phyloP scores from a whole-genome alignment of 2,888 invertebrate species.

The Sepioteuthis lessoniana region DNA sequence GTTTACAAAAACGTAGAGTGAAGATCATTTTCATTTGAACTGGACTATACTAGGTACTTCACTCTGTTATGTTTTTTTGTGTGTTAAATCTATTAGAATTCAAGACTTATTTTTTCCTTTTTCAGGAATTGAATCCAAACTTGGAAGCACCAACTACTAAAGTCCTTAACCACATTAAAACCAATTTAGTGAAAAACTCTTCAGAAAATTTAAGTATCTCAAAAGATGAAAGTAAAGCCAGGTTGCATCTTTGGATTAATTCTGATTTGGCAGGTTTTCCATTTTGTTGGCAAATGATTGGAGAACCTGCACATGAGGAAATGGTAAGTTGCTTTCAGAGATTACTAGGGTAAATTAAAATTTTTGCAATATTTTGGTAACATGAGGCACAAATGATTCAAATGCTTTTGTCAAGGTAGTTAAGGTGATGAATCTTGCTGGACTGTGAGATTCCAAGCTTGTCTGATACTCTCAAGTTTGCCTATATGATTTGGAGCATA shows the following conservation, averaged over 20 bases:
- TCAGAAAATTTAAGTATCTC: constrained; percentile 38
- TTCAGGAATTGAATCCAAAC: constrained; percentile 68
- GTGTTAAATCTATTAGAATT: background rate
- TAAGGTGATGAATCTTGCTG: too few relatives aligned
- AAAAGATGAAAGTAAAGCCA: background rate
- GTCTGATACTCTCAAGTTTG: too few relatives aligned
- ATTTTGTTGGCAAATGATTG: constrained; percentile 67
- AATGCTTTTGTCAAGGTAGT: too few relatives aligned
- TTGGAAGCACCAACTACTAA: constrained; percentile 67
- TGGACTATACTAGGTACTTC: too few relatives aligned
- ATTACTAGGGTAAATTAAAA: too few relatives aligned
- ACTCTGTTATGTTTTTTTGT: too few relatives aligned
- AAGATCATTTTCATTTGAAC: too few relatives aligned
- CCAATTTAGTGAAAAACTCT: constrained; percentile 57
- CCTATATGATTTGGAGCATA: too few relatives aligned
- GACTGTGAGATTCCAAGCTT: too few relatives aligned
- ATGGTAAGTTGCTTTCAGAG: constrained; percentile 58
- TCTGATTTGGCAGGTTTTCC: constrained; percentile 69
- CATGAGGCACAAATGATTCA: too few relatives aligned
- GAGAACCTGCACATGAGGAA: constrained; percentile 57
- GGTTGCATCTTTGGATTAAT: constrained; percentile 57
- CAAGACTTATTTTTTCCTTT: background rate
- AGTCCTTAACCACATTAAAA: constrained; percentile 66
- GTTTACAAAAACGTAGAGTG: too few relatives aligned
- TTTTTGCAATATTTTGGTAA: too few relatives aligned